Evolutionary conservation across 2,113 vertebrate genomes (phyloP).

Genomic region (Syrmaticus mikado): DNA sequence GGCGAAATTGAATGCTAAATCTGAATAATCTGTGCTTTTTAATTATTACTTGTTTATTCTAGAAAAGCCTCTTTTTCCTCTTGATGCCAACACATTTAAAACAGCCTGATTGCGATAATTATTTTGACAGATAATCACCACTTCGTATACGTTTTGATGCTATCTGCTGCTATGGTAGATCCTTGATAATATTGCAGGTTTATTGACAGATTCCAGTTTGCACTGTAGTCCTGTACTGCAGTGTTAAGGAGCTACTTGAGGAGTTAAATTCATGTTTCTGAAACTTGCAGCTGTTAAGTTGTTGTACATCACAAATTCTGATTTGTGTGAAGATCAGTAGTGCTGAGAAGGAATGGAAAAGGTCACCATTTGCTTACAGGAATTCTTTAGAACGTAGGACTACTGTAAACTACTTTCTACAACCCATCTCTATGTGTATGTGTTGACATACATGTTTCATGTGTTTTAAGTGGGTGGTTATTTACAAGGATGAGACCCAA

Average conservation of each 20-base stretch:
- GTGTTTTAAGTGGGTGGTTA: not conserved
- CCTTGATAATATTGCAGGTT: not conserved
- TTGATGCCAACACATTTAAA: conserved; percentile 17
- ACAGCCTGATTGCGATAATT: conserved; percentile 15
- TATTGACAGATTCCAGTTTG: not conserved
- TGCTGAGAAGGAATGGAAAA: not conserved
- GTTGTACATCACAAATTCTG: not conserved
- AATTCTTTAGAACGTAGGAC: not conserved
- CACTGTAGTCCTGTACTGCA: not conserved
- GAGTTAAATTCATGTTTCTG: not conserved
- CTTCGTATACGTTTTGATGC: not conserved
- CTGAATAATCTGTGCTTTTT: not conserved
- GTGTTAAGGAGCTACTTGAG: not conserved
- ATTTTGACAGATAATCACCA: not conserved
- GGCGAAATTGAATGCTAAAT: not conserved
- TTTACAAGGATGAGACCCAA: not conserved
- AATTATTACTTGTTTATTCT: not conserved
- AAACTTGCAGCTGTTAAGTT: not conserved
- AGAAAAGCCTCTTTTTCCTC: conserved; percentile 44
- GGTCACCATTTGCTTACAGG: not conserved
- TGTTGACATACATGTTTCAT: not conserved
- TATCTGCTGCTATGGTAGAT: not conserved
- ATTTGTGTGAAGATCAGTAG: not conserved
- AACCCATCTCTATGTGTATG: accelerated
- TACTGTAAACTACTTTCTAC: not conserved